phyloP scores from a whole-genome alignment of 2,113 vertebrate genomes.

The Aptenodytes forsteri region DNA sequence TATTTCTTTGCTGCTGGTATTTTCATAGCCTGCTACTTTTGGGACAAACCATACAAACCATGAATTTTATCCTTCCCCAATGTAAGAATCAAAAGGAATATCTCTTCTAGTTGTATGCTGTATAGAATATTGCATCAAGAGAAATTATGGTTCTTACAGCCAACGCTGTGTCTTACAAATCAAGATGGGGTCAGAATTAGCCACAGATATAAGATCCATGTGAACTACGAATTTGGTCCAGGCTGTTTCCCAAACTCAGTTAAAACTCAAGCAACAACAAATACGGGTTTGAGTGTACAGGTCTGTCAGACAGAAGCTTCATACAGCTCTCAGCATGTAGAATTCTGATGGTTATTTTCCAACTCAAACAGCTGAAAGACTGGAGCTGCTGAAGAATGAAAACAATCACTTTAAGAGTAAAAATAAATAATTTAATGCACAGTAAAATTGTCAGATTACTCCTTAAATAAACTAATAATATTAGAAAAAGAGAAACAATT shows the following conservation, averaged over 20 bases:
- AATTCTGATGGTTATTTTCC: neutral
- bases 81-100: neutral
- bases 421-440: constrained; percentile 57
- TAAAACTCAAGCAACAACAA: neutral
- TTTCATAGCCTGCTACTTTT: neutral
- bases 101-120: neutral
- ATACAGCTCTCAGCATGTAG: neutral
- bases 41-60: neutral
- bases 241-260: neutral
- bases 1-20: neutral
- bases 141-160: neutral
- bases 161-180: neutral
- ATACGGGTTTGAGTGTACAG: neutral
- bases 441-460: neutral
- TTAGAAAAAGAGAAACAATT: neutral
- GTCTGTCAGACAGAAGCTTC: neutral
- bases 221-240: neutral
- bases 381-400: neutral
- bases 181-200: neutral
- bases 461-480: neutral
- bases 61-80: neutral
- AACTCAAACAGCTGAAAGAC: neutral
- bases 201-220: neutral
- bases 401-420: neutral
- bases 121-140: neutral